Evolutionary conservation across 2,113 vertebrate genomes (phyloP).

Genomic region (Dromas ardeola): DNA sequence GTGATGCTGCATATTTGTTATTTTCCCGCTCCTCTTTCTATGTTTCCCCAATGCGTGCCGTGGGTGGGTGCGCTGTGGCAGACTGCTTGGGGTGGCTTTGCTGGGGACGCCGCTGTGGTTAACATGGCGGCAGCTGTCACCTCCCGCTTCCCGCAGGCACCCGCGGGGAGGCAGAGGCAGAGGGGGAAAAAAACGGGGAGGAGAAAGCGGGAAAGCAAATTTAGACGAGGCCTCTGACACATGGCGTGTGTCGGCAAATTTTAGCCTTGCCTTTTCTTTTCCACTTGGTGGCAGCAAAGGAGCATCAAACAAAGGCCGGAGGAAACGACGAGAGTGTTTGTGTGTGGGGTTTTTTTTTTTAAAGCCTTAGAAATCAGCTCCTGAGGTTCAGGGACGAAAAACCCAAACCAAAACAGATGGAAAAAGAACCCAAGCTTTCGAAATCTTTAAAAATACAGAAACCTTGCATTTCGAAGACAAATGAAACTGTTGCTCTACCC

Average conservation of each 20-base stretch:
- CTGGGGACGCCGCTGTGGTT: too few species aligned
- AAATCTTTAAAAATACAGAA: neutral
- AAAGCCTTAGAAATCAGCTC: neutral
- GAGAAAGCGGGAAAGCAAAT: neutral
- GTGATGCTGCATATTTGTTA: accelerated
- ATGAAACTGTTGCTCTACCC: neutral
- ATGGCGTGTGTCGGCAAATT: neutral
- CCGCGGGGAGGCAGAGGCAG: neutral
- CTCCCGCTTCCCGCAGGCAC: too few species aligned
- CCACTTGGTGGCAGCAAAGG: slow-evolving; percentile 88
- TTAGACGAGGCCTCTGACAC: neutral
- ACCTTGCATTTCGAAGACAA: neutral
- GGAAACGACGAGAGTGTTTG: neutral
- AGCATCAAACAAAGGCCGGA: slow-evolving; percentile 56
- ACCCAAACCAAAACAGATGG: too few species aligned
- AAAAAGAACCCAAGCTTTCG: neutral
- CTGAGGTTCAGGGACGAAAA: neutral
- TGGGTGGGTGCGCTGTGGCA: accelerated
- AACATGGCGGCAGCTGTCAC: accelerated
- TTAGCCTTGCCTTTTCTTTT: neutral
- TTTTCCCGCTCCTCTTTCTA: accelerated
- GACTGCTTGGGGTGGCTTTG: neutral
- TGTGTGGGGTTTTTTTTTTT: neutral
- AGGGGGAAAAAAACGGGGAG: neutral
- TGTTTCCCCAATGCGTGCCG: accelerated